These are phyloP conservation scores for Calidris pygmaea DNA, from an alignment of 2,113 vertebrate species.

Conservation along the genomic window DNA sequence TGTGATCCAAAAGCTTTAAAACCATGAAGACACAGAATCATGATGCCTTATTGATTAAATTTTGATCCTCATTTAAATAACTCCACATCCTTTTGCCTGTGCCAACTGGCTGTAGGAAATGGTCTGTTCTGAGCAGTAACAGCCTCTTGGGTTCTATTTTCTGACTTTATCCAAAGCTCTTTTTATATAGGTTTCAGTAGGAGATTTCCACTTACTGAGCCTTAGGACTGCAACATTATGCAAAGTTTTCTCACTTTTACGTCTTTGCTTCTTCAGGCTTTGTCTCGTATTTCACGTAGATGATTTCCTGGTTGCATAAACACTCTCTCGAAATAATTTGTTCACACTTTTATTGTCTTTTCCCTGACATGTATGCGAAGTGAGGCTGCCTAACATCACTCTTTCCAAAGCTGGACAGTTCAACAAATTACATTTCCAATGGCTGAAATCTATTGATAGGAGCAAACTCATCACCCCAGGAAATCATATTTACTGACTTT, in stretches of 20 bases:
- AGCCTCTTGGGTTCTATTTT: neutral
- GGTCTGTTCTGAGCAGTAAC: neutral
- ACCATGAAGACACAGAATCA: neutral
- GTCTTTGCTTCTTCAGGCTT: neutral
- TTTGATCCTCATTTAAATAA: neutral
- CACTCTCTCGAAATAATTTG: neutral
- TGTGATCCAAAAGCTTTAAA: neutral
- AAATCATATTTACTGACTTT: neutral
- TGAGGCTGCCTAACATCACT: neutral
- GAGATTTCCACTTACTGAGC: neutral
- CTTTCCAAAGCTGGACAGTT: neutral
- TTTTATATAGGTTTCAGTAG: neutral
- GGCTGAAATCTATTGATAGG: neutral
- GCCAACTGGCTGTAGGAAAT: neutral
- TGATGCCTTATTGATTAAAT: neutral
- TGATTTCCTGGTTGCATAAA: neutral
- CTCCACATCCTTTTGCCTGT: neutral
- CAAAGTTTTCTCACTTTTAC: neutral
- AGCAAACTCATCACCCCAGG: neutral
- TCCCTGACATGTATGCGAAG: neutral
- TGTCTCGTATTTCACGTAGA: neutral
- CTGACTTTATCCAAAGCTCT: neutral
- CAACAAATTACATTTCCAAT: neutral
- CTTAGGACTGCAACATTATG: neutral
- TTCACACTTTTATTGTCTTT: neutral